These are phyloP conservation scores for Leiothrix lutea DNA, from an alignment of 2,113 vertebrate species.

Conservation along the genomic window DNA sequence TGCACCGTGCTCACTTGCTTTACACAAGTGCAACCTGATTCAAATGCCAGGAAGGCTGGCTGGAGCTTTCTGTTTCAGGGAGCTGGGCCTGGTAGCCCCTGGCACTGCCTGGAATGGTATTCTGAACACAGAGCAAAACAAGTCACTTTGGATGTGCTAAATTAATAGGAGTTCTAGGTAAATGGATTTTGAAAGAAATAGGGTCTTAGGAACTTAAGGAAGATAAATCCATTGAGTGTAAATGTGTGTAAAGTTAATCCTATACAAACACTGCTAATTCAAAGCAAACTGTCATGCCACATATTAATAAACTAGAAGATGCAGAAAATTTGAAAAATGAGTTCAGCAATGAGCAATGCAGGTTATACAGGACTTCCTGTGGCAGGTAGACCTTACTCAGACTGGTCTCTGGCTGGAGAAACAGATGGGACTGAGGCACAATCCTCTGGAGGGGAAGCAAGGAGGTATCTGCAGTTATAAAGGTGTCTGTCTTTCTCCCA, in stretches of 20 bases:
- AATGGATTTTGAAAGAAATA: not conserved
- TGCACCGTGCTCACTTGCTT: fast-evolving
- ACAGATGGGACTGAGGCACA: not conserved
- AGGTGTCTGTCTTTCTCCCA: fast-evolving
- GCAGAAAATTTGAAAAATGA: not conserved
- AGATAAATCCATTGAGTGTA: not conserved
- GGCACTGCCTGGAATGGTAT: not conserved
- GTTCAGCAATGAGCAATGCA: not conserved
- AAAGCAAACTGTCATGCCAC: not conserved
- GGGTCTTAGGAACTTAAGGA: not conserved
- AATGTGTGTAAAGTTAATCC: not conserved
- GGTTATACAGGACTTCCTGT: not conserved
- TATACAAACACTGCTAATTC: not conserved
- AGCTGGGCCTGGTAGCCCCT: not conserved
- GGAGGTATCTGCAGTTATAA: not conserved
- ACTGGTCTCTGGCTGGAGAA: not conserved
- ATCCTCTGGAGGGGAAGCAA: not conserved
- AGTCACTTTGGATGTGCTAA: not conserved
- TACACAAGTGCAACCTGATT: not conserved
- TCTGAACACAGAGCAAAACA: not conserved
- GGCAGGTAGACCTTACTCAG: not conserved
- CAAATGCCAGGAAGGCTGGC: not conserved
- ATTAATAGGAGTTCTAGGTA: not conserved
- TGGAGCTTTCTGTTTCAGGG: not conserved
- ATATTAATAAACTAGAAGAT: not conserved